Base-by-base conservation (phyloP, 2,113 vertebrate species). In the Perccottus glenii region DNA sequence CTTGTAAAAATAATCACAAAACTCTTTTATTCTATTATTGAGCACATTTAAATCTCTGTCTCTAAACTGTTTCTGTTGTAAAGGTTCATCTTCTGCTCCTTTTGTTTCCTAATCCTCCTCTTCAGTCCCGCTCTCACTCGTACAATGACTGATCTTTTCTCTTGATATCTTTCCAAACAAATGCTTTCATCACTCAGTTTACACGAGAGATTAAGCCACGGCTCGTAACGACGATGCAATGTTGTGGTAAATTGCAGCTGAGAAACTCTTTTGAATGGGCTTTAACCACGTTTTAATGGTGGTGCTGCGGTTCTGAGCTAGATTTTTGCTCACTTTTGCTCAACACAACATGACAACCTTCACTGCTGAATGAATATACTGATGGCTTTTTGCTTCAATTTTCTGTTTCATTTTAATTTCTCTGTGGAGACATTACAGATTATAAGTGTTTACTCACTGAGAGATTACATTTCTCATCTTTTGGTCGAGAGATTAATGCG, bases 211-310 rank as follows among this genome's bases (percentile, higher is more conserved):
- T 73, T 65, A 78, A 36, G 58, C 53, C 46, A 35, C 46, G 27
- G 43, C 15, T 33, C 5, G 6, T 66, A 62, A 70, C 73, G 66
- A 46, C 60, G 42, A 60, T 67, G 70, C 50, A 64, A 58, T 48
- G 50, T 62, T 64, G 70, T n/a, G 6, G 15, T 68, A 68, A 77
- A 75, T 75, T 64, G 53, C 40, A n/a, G 38, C 57, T 62, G 53
- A 33, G 32, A 67, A 50, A 45, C 60, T 42, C 45, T 60, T 77
- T 73, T 75, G 6, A 60, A 68, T 57, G 51, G 49, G 44, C 27
- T 75, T 60, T 63, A 60, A 76, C 51, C 56, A 46, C 43, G 52
- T 55, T 75, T 14, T 51, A 67, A 73, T 71, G 65, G 78, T 40
- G 4, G 51, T 69, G 36, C 45, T 5, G 55, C 45, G 60, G 33